Base-by-base conservation (phyloP, 2,113 vertebrate genomes). In the Halcyon senegalensis region DNA sequence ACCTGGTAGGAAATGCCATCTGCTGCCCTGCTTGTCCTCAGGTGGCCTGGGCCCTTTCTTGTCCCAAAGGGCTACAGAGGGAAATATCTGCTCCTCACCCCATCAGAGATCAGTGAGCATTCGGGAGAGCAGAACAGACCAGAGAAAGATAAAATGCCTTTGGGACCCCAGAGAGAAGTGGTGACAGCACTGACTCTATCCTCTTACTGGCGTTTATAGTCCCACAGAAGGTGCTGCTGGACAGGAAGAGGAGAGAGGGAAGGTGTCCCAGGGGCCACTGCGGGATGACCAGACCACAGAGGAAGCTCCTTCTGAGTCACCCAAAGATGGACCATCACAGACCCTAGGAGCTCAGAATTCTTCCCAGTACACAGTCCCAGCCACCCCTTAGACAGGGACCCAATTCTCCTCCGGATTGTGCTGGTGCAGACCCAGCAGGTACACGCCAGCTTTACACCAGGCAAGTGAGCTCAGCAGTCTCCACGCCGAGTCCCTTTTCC, bases 251-350 rank as follows among this genome's bases (percentile, higher is more conserved):
- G 55, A 11, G 16, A 4, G 20, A 39, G 41, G 37, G 46, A 66
- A 30, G 2, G 2, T 2, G 25, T 16, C 73, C 55, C 31, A 20
- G 27, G 24, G n/a, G n/a, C 39, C 13, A 5, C 28, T 24, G 1
- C 7, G 25, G 56, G 60, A 35, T 53, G 74, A 50, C 5, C 33
- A 62, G 27, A n/a, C 56, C 56, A 14, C 27, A 30, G 13, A 30
- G 9, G 24, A 84, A 62, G 27, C 3, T 63, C 13, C 8, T 67
- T 48, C 23, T 0, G 0, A 60, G n/a, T 21, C 13, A 20, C 35
- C 44, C 31, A 11, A 4, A n/a, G 63, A 41, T 9, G 66, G 62
- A 19, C 28, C 35, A 6, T 23, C 37, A 63, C 20, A 76, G 87
- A 20, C 46, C 50, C 8, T 2, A 50, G 60, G 60, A 72, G 39